Percentiles rank a stretch among this genome's conserved stretches.
These are phyloP conservation scores for Coboldia fuscipes DNA, from an alignment of 1,140 invertebrate genomes.

Conservation along the genomic window DNA sequence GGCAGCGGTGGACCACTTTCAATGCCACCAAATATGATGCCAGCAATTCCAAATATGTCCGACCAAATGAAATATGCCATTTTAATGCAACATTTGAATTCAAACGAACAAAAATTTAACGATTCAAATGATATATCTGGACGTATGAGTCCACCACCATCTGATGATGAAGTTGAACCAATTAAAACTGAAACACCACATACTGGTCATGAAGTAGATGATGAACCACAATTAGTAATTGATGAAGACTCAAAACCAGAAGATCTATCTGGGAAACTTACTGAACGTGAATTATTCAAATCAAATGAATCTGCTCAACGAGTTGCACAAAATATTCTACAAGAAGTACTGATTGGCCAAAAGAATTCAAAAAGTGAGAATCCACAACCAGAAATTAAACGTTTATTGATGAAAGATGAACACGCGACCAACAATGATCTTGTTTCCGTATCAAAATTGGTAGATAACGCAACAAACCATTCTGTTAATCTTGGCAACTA, in stretches of 20 bases:
- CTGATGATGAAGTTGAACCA: slow-evolving; percentile 3
- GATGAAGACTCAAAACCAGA: slow-evolving; percentile 22
- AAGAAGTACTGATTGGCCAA: slow-evolving; percentile 25
- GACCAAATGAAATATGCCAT: slow-evolving; percentile 62
- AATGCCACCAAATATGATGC: background rate
- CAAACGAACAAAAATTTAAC: background rate
- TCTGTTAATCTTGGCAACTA: slow-evolving; percentile 31
- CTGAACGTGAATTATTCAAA: slow-evolving; percentile 11
- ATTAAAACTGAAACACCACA: background rate
- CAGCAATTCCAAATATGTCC: slow-evolving; percentile 21
- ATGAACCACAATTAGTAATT: slow-evolving; percentile 22
- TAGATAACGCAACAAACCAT: slow-evolving; percentile 58
- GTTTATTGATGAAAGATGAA: background rate
- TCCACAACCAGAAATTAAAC: background rate
- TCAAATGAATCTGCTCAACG: slow-evolving; percentile 21
- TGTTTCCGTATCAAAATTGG: slow-evolving; percentile 49
- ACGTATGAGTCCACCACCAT: slow-evolving; percentile 3
- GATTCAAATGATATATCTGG: background rate
- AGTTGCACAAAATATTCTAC: slow-evolving; percentile 26
- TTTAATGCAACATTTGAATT: slow-evolving; percentile 49
- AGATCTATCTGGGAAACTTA: slow-evolving; percentile 1
- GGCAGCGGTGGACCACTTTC: slow-evolving; percentile 12
- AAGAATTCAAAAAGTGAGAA: background rate
- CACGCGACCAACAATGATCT: slow-evolving; percentile 26
- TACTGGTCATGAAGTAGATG: slow-evolving; percentile 11